Evolutionary conservation across 2,888 invertebrate species (phyloP).

Genomic region (Apotomis capreana): DNA sequence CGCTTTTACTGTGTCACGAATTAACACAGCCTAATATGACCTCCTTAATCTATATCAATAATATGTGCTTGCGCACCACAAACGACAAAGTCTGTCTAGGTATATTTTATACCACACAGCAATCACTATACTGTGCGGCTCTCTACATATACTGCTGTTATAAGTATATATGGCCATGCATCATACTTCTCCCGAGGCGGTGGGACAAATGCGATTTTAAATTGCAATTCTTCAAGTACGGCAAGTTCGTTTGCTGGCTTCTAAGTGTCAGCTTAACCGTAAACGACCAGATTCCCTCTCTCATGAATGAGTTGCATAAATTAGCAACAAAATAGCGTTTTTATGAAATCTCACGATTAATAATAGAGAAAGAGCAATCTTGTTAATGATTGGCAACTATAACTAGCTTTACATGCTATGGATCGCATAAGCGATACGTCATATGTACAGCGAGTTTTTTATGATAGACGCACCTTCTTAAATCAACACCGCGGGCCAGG

Average conservation of each 20-base stretch:
- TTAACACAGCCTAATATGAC: background rate
- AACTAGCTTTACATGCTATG: constrained; percentile 10
- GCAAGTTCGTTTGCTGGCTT: background rate
- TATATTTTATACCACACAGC: too few relatives aligned
- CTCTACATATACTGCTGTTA: too few relatives aligned
- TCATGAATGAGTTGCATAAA: constrained; percentile 13
- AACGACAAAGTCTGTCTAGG: too few relatives aligned
- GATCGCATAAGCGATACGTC: background rate
- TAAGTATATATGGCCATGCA: too few relatives aligned
- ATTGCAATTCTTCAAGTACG: too few relatives aligned
- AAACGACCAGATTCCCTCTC: background rate
- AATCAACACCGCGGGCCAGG: background rate
- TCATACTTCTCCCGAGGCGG: too few relatives aligned
- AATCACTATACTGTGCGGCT: too few relatives aligned
- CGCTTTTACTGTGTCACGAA: background rate
- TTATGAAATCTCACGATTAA: constrained; percentile 30
- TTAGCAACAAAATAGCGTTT: constrained; percentile 16
- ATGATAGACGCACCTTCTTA: constrained; percentile 7
- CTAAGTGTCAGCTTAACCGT: background rate
- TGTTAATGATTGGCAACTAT: constrained; percentile 32
- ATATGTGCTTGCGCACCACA: too few relatives aligned
- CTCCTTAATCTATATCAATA: too few relatives aligned
- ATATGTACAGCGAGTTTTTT: background rate
- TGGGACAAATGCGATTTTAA: too few relatives aligned
- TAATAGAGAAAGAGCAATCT: constrained; percentile 24